Evolutionary conservation across 1,140 invertebrate species (phyloP).

Genomic region (Proales similis): DNA sequence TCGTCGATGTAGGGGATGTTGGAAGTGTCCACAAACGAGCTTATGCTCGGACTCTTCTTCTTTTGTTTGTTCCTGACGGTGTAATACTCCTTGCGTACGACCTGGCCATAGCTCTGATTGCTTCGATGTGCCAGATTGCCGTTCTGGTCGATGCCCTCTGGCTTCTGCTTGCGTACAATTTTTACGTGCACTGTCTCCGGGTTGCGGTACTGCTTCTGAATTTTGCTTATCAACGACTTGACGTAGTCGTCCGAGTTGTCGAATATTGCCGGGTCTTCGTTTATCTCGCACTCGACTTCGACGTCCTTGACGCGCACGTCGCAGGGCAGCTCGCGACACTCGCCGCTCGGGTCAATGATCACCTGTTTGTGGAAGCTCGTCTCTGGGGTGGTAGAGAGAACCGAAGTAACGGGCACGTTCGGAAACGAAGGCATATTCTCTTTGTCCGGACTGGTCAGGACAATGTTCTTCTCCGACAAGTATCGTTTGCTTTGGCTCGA

Average conservation of each 20-base stretch:
- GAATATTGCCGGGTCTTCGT: slow-evolving; percentile 31
- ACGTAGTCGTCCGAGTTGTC: slow-evolving; percentile 28
- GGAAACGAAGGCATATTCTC: slow-evolving; percentile 16
- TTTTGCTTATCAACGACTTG: slow-evolving; percentile 23
- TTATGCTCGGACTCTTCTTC: slow-evolving; percentile 26
- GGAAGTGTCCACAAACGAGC: slow-evolving; percentile 19
- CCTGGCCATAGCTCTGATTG: background rate
- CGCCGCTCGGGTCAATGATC: background rate
- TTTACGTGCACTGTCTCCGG: slow-evolving; percentile 34
- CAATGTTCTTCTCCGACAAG: background rate
- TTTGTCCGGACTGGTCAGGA: background rate
- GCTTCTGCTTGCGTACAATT: slow-evolving; percentile 24
- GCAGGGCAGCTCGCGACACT: background rate
- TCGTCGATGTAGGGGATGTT: slow-evolving; percentile 32
- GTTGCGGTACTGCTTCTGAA: slow-evolving; percentile 30
- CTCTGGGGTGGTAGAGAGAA: background rate
- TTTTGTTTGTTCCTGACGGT: slow-evolving; percentile 11
- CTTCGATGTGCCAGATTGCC: no score
- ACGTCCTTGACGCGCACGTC: slow-evolving; percentile 25
- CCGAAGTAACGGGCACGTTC: background rate
- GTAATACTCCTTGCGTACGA: slow-evolving; percentile 28
- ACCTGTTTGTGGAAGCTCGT: background rate
- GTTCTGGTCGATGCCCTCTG: background rate
- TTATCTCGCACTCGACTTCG: slow-evolving; percentile 34
- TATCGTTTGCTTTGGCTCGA: background rate